Percentiles rank a stretch among this genome's conserved stretches.
These are phyloP conservation scores for Thecocarcelia acutangulata DNA, from an alignment of 2,888 invertebrate species.

Conservation along the genomic window DNA sequence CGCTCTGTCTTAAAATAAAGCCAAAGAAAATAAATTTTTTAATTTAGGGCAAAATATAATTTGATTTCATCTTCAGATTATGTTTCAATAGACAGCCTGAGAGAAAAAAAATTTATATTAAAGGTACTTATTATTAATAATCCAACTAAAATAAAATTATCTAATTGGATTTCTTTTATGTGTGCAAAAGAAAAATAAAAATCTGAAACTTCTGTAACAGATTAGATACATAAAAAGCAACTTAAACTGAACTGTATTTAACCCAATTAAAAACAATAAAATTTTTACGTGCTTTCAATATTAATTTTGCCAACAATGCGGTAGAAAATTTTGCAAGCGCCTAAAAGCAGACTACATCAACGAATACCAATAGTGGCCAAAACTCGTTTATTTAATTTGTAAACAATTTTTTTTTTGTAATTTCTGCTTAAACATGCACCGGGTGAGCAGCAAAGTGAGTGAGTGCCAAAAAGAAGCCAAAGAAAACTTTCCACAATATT, in stretches of 20 bases:
- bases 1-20: too few species aligned
- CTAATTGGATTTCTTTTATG: too few species aligned
- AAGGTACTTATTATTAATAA: too few species aligned
- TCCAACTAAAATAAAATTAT: too few species aligned
- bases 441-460: constrained; percentile 9
- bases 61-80: background rate
- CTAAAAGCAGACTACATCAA: constrained; percentile 17
- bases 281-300: background rate
- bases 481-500: background rate
- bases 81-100: background rate
- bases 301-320: background rate
- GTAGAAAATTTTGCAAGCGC: constrained; percentile 6
- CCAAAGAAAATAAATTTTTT: too few species aligned
- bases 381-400: constrained; percentile 19
- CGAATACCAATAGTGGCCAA: background rate
- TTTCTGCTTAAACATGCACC: constrained; percentile 16
- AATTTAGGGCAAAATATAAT: too few species aligned
- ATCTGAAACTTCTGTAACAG: too few species aligned
- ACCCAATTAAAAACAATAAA: constrained; percentile 14
- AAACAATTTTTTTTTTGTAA: constrained; percentile 23
- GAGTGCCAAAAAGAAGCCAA: background rate
- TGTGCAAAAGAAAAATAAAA: too few species aligned
- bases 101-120: too few species aligned
- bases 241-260: background rate
- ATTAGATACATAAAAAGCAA: too few species aligned